phyloP scores from a whole-genome alignment of 1,140 invertebrate species.

The Eumeta japonica region DNA sequence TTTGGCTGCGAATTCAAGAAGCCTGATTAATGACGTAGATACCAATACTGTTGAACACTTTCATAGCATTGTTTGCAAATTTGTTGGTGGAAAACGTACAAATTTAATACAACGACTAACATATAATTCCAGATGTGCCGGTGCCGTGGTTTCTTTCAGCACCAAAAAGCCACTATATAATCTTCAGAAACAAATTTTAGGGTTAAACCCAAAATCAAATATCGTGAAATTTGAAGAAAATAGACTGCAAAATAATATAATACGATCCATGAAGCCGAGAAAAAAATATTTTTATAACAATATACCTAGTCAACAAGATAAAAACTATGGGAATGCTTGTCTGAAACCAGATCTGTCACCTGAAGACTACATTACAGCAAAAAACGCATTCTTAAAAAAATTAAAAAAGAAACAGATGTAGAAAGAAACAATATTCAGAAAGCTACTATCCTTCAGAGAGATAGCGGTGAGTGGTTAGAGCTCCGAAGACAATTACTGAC shows the following conservation, averaged over 20 bases:
- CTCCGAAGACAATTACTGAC: conserved; percentile 14
- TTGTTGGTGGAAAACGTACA: conserved; percentile 19
- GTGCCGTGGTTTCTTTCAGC: conserved; percentile 16
- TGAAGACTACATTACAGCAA: not conserved
- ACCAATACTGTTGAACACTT: conserved; percentile 19
- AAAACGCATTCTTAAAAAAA: conserved; percentile 1
- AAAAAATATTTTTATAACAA: no score
- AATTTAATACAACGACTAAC: conserved; percentile 14
- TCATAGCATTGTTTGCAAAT: conserved; percentile 19
- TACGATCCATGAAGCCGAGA: no score
- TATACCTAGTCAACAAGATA: no score
- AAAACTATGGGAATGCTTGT: conserved; percentile 3
- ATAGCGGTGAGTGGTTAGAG: conserved; percentile 14
- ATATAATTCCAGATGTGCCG: conserved; percentile 7
- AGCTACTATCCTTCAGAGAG: conserved; percentile 11
- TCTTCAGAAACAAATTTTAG: conserved; percentile 8
- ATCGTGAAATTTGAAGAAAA: conserved; percentile 8
- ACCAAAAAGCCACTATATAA: conserved; percentile 1
- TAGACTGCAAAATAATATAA: conserved; percentile 3
- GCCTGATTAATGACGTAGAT: conserved; percentile 17
- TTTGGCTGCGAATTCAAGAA: conserved; percentile 14
- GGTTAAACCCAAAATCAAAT: conserved; percentile 8
- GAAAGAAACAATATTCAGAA: conserved; percentile 8
- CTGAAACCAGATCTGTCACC: not conserved
- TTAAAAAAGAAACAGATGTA: conserved; percentile 7